Conservation (phyloP, 2,113 vertebrate genomes). For the Siphamia tubifer region DNA sequence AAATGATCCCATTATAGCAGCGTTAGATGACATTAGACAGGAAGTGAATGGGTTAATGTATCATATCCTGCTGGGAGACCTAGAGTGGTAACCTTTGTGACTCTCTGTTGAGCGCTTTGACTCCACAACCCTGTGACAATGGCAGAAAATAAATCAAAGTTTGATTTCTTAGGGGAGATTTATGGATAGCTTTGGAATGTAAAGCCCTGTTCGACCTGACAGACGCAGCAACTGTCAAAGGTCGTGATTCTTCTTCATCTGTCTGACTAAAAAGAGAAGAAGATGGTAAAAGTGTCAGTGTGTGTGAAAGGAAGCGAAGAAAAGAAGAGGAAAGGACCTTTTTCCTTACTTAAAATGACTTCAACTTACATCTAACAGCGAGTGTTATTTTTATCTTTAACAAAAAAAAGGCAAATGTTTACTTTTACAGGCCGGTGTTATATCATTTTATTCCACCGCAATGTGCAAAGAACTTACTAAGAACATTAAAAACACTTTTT, state of each 20-base stretch:
- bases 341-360: too few relatives aligned
- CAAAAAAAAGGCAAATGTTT: conserved; percentile 2
- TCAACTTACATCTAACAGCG: too few relatives aligned
- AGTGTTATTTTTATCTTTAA: too few relatives aligned
- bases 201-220: conserved; percentile 27
- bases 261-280: not conserved
- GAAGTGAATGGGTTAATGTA: conserved; percentile 50
- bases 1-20: conserved; percentile 51
- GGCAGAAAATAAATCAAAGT: conserved; percentile 57
- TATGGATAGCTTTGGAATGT: conserved; percentile 48
- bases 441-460: too few relatives aligned
- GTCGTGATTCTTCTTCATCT: conserved; percentile 29
- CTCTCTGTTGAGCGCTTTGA: conserved; percentile 40
- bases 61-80: conserved; percentile 55
- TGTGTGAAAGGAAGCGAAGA: not conserved
- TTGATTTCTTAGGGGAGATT: conserved; percentile 55
- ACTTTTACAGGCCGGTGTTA: not conserved
- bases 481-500: too few relatives aligned
- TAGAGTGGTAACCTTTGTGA: conserved; percentile 34
- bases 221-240: conserved; percentile 50
- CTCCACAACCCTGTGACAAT: conserved; percentile 52
- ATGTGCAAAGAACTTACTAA: too few relatives aligned
- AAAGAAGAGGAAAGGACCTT: not conserved
- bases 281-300: not conserved
- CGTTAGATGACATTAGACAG: conserved; percentile 28